Evolutionary conservation across 2,797 vertebrate species (phyloP).

Genomic region (Ctenochaetus hawaiiensis): DNA sequence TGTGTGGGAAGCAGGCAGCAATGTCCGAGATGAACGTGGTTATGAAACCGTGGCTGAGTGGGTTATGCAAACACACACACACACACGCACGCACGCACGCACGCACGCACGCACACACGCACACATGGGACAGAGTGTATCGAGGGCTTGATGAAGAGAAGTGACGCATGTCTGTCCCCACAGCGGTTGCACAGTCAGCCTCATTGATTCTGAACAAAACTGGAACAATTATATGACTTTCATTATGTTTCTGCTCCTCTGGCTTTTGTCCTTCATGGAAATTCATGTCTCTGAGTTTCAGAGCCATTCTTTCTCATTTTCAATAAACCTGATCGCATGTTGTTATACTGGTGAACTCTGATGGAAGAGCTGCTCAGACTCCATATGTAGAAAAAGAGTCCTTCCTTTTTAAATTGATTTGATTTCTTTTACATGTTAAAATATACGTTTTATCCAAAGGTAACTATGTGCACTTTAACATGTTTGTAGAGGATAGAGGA

Average conservation of each 20-base stretch:
- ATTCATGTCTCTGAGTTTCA: no score
- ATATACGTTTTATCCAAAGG: no score
- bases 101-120: slow-evolving; percentile 18
- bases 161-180: slow-evolving; percentile 53
- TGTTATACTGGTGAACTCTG: no score
- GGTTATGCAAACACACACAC: slow-evolving; percentile 70
- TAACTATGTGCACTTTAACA: no score
- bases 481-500: no score
- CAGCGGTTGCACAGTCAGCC: slow-evolving; percentile 15
- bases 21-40: slow-evolving; percentile 56
- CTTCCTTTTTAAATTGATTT: no score
- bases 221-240: slow-evolving; percentile 24
- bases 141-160: slow-evolving; percentile 25
- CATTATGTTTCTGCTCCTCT: background rate
- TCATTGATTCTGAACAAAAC: slow-evolving; percentile 49
- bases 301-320: no score
- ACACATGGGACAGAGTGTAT: slow-evolving; percentile 22
- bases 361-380: no score
- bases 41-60: slow-evolving; percentile 72
- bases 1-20: slow-evolving; percentile 70
- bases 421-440: no score
- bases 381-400: no score
- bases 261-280: no score
- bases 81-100: background rate
- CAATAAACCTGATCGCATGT: no score